These are phyloP conservation scores for Zoanthus solanderi DNA, from an alignment of 92 coral and sea anemone genomes.

Conservation along the genomic window DNA sequence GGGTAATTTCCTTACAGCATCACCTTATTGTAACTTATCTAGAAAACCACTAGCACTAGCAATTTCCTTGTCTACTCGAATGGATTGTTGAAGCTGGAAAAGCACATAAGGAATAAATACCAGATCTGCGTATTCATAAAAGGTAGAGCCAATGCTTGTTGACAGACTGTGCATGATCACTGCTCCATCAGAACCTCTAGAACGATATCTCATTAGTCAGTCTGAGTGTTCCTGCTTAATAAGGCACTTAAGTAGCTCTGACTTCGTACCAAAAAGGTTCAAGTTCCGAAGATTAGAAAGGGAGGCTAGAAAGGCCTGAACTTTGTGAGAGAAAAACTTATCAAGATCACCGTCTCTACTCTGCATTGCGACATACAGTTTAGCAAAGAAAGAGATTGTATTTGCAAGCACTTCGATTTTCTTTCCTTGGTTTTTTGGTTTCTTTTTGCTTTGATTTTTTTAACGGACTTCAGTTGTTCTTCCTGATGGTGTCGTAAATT, in stretches of 20 bases:
- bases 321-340: slow-evolving; percentile 55
- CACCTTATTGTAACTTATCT: no score
- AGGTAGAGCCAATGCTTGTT: neutral
- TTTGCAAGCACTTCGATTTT: neutral
- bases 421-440: neutral
- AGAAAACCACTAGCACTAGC: no score
- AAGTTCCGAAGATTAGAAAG: slow-evolving; percentile 20
- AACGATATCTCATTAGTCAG: neutral
- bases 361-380: neutral
- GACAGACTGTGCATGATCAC: neutral
- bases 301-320: slow-evolving; percentile 53
- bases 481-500: neutral
- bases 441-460: neutral
- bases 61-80: neutral
- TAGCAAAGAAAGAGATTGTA: neutral
- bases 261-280: neutral
- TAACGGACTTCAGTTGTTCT: neutral
- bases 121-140: neutral
- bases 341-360: slow-evolving; percentile 30
- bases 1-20: no score
- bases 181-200: neutral
- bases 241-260: neutral
- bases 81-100: neutral
- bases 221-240: neutral
- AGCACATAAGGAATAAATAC: neutral